Evolutionary conservation across 2,113 vertebrate genomes (phyloP).

Genomic region (Prunella fulvescens): DNA sequence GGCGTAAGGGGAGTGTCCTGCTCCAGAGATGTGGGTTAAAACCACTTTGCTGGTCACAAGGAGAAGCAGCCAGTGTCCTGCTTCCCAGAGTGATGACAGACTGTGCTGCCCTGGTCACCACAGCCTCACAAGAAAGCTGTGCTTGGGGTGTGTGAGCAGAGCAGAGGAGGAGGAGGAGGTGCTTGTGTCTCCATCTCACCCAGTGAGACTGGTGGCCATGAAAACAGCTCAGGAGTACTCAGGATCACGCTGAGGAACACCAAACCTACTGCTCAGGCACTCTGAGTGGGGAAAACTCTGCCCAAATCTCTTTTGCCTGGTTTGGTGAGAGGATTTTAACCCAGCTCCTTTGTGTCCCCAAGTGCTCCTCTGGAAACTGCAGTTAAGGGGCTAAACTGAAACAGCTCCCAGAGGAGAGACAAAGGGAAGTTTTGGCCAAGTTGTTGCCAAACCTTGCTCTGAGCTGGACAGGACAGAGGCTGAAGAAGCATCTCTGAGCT

Average conservation of each 20-base stretch:
- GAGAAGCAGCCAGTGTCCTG: neutral
- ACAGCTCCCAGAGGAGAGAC: neutral
- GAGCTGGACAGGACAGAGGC: neutral
- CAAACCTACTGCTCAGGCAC: neutral
- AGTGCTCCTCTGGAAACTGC: neutral
- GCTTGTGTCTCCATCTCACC: neutral
- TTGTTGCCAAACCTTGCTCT: neutral
- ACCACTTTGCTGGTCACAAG: neutral
- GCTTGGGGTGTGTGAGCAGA: neutral
- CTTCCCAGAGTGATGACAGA: neutral
- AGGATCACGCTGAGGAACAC: neutral
- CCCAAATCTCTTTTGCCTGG: neutral
- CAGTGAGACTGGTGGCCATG: neutral
- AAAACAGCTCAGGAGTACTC: neutral
- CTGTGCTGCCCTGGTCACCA: neutral
- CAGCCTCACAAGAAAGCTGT: neutral
- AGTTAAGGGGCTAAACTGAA: neutral
- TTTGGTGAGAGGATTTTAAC: neutral
- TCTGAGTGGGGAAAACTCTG: neutral
- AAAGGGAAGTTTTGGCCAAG: neutral
- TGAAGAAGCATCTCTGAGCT: neutral
- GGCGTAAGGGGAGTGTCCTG: slow-evolving; percentile 20
- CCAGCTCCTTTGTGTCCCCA: neutral
- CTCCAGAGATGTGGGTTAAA: neutral
- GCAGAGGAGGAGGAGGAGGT: neutral